phyloP scores from a whole-genome alignment of 92 coral and sea anemone genomes.

The Blastomussa wellsi region DNA sequence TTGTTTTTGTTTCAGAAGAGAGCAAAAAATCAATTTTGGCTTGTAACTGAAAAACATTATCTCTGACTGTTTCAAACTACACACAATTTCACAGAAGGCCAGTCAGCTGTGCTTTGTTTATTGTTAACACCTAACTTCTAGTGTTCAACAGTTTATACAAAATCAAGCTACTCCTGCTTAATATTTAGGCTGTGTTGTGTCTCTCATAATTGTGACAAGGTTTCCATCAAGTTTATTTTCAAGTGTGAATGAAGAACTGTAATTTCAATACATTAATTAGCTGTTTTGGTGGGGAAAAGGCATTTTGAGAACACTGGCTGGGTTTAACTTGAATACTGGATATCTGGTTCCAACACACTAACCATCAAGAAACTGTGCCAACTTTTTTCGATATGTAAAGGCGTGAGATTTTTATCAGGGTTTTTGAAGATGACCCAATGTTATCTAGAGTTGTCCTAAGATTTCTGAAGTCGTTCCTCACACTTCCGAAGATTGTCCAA shows the following conservation, averaged over 20 bases:
- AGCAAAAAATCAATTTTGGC: not conserved
- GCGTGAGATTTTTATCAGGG: too few relatives aligned
- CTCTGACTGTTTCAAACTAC: not conserved
- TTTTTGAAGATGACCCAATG: too few relatives aligned
- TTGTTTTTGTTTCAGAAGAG: not conserved
- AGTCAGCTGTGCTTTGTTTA: not conserved
- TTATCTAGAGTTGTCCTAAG: too few relatives aligned
- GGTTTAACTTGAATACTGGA: too few relatives aligned
- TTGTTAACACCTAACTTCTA: not conserved
- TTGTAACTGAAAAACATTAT: not conserved
- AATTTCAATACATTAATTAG: not conserved
- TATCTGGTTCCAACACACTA: too few relatives aligned
- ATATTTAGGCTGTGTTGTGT: not conserved
- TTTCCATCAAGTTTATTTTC: not conserved
- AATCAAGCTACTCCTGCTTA: not conserved
- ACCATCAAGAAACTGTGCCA: too few relatives aligned
- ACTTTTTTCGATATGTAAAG: too few relatives aligned
- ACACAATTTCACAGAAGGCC: not conserved
- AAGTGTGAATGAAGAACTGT: not conserved
- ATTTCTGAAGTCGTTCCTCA: too few relatives aligned
- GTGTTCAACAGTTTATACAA: not conserved
- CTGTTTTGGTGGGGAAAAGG: too few relatives aligned
- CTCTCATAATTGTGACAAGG: not conserved
- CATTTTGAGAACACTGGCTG: too few relatives aligned
- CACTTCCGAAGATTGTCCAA: too few relatives aligned